Evolutionary conservation across 2,113 vertebrate genomes (phyloP).

Genomic region (Charadrius vociferus): DNA sequence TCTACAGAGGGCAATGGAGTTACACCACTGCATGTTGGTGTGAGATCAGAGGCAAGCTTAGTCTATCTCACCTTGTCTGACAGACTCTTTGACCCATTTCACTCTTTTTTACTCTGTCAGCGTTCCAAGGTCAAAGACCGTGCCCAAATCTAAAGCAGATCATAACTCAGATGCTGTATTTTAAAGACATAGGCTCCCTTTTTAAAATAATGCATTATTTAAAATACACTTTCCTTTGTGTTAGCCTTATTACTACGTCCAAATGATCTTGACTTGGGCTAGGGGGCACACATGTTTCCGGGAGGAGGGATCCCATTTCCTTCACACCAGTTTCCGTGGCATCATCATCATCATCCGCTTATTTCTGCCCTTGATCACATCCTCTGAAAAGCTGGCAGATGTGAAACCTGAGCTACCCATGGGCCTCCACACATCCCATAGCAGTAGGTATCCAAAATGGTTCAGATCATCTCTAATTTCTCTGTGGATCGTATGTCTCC

Average conservation of each 20-base stretch:
- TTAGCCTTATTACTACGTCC: neutral
- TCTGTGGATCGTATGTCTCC: constrained; percentile 8
- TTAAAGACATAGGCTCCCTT: constrained; percentile 37
- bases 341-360: neutral
- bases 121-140: constrained; percentile 35
- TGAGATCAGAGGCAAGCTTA: constrained; percentile 46
- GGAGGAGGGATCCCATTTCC: constrained; percentile 36
- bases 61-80: constrained; percentile 59
- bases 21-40: constrained; percentile 44
- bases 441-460: constrained; percentile 29
- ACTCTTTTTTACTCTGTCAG: constrained; percentile 34
- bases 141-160: constrained; percentile 39
- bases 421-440: constrained; percentile 7
- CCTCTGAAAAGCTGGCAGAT: constrained; percentile 65
- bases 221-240: neutral
- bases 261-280: constrained; percentile 17
- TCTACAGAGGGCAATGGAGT: constrained; percentile 62
- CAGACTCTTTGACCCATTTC: constrained; percentile 58
- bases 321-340: constrained; percentile 21
- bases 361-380: constrained; percentile 61
- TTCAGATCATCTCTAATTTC: constrained; percentile 33
- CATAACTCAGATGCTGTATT: neutral
- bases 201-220: neutral
- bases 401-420: constrained; percentile 62
- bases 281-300: neutral